Conservation (phyloP, 2,797 vertebrate species). For the Pampus argenteus region DNA sequence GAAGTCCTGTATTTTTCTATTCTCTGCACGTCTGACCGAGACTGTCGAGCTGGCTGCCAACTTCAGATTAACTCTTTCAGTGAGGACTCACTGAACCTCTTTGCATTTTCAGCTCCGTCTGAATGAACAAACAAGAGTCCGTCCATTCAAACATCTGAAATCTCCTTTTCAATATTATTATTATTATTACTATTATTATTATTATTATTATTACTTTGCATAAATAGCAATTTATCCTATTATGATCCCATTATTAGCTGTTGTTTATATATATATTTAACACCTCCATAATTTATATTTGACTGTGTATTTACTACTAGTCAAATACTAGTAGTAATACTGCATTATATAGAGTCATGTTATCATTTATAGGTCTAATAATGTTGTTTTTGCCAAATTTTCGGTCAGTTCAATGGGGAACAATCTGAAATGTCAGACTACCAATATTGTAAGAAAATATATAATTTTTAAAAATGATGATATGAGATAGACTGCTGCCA, state of each 20-base stretch:
- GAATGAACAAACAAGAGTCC: slow-evolving; percentile 15
- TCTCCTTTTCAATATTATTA: too few relatives aligned
- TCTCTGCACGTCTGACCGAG: slow-evolving; percentile 79
- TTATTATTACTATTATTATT: too few relatives aligned
- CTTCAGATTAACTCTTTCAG: slow-evolving; percentile 83
- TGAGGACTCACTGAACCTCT: too few relatives aligned
- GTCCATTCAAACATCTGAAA: slow-evolving; percentile 2
- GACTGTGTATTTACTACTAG: background rate
- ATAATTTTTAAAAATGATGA: too few relatives aligned
- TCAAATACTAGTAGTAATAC: background rate
- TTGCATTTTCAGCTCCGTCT: slow-evolving; percentile 21
- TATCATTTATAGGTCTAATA: background rate
- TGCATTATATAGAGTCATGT: background rate
- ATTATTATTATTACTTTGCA: slow-evolving; percentile 12
- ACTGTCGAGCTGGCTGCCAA: slow-evolving; percentile 75
- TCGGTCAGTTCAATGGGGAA: background rate
- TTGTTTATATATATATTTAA: background rate
- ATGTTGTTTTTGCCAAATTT: background rate
- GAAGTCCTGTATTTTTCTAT: slow-evolving; percentile 69
- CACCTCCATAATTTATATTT: background rate
- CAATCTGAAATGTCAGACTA: background rate
- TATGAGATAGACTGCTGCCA: background rate
- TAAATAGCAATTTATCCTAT: background rate
- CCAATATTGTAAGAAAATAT: background rate
- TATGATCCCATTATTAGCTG: background rate